Percentiles rank a stretch among this genome's conserved stretches.
Evolutionary conservation across 2,888 invertebrate species (phyloP).

Genomic region (Harpalus rubripes): DNA sequence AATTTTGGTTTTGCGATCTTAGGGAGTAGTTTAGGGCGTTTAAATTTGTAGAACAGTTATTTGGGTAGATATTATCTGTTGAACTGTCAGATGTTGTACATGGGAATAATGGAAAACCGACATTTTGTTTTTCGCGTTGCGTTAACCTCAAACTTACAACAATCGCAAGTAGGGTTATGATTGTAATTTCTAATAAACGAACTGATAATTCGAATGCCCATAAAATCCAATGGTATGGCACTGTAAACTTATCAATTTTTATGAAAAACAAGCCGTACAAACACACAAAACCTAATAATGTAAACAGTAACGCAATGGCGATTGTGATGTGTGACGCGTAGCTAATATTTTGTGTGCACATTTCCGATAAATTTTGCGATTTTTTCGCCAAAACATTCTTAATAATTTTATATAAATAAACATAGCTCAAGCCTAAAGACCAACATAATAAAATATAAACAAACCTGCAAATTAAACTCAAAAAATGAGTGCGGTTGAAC

Average conservation of each 20-base stretch:
- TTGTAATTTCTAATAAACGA: slow-evolving; percentile 91
- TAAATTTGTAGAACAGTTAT: slow-evolving; percentile 91
- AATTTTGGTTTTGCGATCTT: slow-evolving; percentile 83
- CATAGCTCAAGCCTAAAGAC: slow-evolving; percentile 90
- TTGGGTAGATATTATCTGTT: slow-evolving; percentile 91
- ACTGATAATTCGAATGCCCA: slow-evolving; percentile 95
- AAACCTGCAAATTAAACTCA: slow-evolving; percentile 89
- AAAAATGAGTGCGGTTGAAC: slow-evolving; percentile 77
- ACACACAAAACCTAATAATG: slow-evolving; percentile 90
- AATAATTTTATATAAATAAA: slow-evolving; percentile 90
- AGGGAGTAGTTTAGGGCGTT: slow-evolving; percentile 91
- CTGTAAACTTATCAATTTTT: slow-evolving; percentile 77
- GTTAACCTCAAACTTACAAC: slow-evolving; percentile 86
- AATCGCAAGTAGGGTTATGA: slow-evolving; percentile 91
- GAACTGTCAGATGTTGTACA: slow-evolving; percentile 92
- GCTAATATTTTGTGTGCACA: slow-evolving; percentile 87
- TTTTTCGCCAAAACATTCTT: slow-evolving; percentile 87
- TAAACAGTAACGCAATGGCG: slow-evolving; percentile 90
- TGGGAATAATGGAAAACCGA: slow-evolving; percentile 89
- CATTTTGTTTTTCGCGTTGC: slow-evolving; percentile 86
- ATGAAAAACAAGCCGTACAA: slow-evolving; percentile 89
- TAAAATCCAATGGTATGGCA: slow-evolving; percentile 91
- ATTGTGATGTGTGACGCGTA: slow-evolving; percentile 94
- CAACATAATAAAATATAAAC: slow-evolving; percentile 92
- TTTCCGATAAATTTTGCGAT: slow-evolving; percentile 88